These are phyloP conservation scores for Drosophila orosa DNA, from an alignment of 1,140 invertebrate genomes.

Conservation along the genomic window DNA sequence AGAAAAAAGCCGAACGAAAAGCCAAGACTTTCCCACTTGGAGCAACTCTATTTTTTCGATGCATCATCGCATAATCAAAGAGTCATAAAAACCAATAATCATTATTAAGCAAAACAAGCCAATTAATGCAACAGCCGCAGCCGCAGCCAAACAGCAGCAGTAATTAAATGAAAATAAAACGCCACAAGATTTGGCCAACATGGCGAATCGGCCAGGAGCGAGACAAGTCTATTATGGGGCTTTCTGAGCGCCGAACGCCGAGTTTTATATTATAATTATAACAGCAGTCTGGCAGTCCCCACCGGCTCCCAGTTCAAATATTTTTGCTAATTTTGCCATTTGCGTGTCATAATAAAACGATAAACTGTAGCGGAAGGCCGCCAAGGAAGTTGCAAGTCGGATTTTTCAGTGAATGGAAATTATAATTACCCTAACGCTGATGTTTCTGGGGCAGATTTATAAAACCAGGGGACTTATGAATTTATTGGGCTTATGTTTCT, in stretches of 20 bases:
- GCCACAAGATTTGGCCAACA: slow-evolving; percentile 70
- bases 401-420: slow-evolving; percentile 1
- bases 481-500: background rate
- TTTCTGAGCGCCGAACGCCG: slow-evolving; percentile 2
- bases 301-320: slow-evolving; percentile 26
- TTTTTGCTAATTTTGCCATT: slow-evolving; percentile 75
- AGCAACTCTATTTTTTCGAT: slow-evolving; percentile 66
- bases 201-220: slow-evolving; percentile 17
- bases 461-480: background rate
- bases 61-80: slow-evolving; percentile 82
- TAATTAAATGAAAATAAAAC: slow-evolving; percentile 83
- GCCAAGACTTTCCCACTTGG: slow-evolving; percentile 58
- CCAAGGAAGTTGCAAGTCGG: slow-evolving; percentile 32
- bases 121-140: slow-evolving; percentile 67
- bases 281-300: slow-evolving; percentile 13
- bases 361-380: slow-evolving; percentile 58
- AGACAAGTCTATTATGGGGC: slow-evolving; percentile 64
- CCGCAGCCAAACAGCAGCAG: slow-evolving; percentile 34
- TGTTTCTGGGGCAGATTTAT: background rate
- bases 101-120: slow-evolving; percentile 82
- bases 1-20: slow-evolving; percentile 11
- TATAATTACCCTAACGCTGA: slow-evolving; percentile 11
- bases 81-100: slow-evolving; percentile 83
- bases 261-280: slow-evolving; percentile 68
- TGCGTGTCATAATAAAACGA: slow-evolving; percentile 72